Evolutionary conservation across 2,797 vertebrate genomes (phyloP), one percentile per base, ranked within the genome.

Genomic region (Xiphorhynchus erythropygius): DNA sequence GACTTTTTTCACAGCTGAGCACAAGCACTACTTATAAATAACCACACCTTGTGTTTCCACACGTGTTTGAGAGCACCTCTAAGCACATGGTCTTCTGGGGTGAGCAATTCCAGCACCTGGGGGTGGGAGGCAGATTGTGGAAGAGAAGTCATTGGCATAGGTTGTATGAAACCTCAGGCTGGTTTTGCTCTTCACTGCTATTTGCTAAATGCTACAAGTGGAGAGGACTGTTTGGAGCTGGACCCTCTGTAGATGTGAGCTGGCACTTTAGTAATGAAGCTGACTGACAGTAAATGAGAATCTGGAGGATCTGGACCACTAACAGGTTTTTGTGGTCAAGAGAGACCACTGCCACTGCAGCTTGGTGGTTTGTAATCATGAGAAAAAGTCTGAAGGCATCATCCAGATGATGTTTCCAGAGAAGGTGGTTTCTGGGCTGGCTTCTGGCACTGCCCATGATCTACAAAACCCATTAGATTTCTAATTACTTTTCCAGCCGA

Each of bases 331-430:
- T 32, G 76, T 53, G 35, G 17, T 59, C 70, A 76, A 69, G 30
- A 75, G 14, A 32, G 18, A 79, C n/a, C 78, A 64, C 6, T 0
- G 0, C 27, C 52, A 56, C 49, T 21, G 19, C 0, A 1, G n/a
- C 33, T 78, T 25, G n/a, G 49, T 62, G 11, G n/a, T 32, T 65
- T 8, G 1, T 33, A 80, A 84, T 28, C 53, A 78, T 33, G 30
- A 74, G 33, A 41, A 5, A 39, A 44, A 57, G 2, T 32, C 55
- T 56, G 67, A 91, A 53, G 63, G 49, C 19, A 52, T 67, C 33
- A 69, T 24, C 19, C 35, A 75, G n/a, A 16, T 32, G 30, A 63
- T 67, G 18, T 18, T 79, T 84, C 30, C 68, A 80, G 35, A 87
- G 39, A 74, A 91, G 39, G 30, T 13, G 33, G 5, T 80, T 80